These are phyloP conservation scores for Sebastolobus altivelis DNA, from an alignment of 2,797 vertebrate species.

Conservation along the genomic window DNA sequence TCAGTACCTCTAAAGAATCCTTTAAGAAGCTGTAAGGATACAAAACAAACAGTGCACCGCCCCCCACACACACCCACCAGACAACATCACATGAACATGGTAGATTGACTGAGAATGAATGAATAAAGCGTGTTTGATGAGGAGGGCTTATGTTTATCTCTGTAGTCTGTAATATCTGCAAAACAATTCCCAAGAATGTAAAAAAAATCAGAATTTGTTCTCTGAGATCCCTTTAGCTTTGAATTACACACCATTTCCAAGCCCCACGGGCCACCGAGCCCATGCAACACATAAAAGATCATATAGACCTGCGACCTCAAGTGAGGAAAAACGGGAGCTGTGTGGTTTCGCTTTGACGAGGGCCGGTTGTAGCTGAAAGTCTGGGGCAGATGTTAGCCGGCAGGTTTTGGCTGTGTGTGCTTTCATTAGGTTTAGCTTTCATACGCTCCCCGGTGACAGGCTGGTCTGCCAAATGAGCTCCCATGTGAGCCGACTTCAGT, in stretches of 20 bases:
- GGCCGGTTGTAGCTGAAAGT: conserved; percentile 59
- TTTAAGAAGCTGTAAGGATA: neutral
- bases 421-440: conserved; percentile 80
- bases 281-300: conserved; percentile 42
- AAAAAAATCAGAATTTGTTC: conserved; percentile 6
- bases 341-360: conserved; percentile 49
- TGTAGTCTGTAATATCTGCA: conserved; percentile 6
- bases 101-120: conserved; percentile 26
- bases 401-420: conserved; percentile 70
- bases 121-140: conserved; percentile 7
- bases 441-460: conserved; percentile 65
- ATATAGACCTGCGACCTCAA: conserved; percentile 40
- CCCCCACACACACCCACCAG: neutral
- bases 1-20: conserved; percentile 11
- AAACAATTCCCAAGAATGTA: conserved; percentile 27
- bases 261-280: conserved; percentile 14
- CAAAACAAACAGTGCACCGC: neutral
- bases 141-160: conserved; percentile 17
- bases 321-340: conserved; percentile 34
- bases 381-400: conserved; percentile 62
- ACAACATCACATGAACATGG: conserved; percentile 10
- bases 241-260: conserved; percentile 46
- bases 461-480: conserved; percentile 81
- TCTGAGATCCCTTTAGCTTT: conserved; percentile 39
- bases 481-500: conserved; percentile 69